Conservation (phyloP, 2,113 vertebrate species). For the Lampris incognitus region DNA sequence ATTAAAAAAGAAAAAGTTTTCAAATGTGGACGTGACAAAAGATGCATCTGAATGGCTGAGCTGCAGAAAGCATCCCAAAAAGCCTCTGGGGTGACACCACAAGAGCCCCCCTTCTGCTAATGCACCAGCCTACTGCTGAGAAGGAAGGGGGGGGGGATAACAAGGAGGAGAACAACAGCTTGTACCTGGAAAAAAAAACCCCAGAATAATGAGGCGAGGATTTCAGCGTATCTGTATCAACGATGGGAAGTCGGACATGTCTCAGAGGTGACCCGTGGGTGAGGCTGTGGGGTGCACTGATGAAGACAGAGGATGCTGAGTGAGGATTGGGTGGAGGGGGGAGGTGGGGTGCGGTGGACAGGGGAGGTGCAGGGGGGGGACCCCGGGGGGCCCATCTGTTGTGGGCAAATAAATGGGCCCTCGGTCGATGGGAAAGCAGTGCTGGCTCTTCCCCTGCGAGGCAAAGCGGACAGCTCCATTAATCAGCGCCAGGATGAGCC, state of each 20-base stretch:
- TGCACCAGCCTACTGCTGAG: constrained; percentile 7
- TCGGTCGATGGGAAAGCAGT: constrained; percentile 52
- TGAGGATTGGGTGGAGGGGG: constrained; percentile 1
- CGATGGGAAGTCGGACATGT: constrained; percentile 36
- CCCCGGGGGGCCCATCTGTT: constrained; percentile 75
- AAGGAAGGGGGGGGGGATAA: not conserved
- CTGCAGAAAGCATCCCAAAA: not conserved
- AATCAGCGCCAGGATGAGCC: constrained; percentile 75
- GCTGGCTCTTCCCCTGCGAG: constrained; percentile 44
- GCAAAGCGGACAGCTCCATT: constrained; percentile 73
- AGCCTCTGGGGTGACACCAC: not conserved
- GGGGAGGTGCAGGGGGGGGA: constrained; percentile 48
- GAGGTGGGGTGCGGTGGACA: constrained; percentile 37
- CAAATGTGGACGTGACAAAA: not conserved
- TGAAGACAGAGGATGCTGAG: constrained; percentile 67
- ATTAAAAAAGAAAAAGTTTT: too few relatives aligned
- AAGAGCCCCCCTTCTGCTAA: not conserved
- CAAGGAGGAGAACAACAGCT: not conserved
- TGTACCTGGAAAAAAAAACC: not conserved
- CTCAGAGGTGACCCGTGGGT: constrained; percentile 65
- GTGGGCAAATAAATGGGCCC: constrained; percentile 67
- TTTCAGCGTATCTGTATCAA: constrained; percentile 22
- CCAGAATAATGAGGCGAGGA: constrained; percentile 28
- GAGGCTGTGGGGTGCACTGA: constrained; percentile 49
- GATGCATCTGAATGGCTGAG: not conserved